Base-by-base conservation (phyloP, 2,797 vertebrate genomes). In the Hylomyscus alleni region DNA sequence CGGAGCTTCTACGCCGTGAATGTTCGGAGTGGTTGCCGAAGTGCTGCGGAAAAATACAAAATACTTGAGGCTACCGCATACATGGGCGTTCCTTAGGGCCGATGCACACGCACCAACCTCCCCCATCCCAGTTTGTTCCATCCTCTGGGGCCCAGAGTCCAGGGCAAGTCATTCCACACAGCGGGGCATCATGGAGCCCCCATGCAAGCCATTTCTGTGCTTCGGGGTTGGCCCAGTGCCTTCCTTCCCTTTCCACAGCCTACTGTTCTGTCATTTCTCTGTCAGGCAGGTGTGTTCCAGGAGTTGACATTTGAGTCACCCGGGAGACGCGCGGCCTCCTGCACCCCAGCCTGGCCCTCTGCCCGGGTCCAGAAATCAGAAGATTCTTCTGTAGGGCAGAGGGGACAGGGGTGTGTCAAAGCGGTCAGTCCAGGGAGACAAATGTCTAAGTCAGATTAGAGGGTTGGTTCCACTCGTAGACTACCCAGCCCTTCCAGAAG, bases 11-110 rank as follows among this genome's bases (percentile, higher is more conserved):
- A 1, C 0, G 22, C 19, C 65, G 75, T 8, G 15, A 34, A 73
- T 56, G 50, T 50, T 31, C 37, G 50, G 4, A 44, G 60, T 12
- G 60, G 17, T 15, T 4, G 14, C n/a, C 26, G 40, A 62, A 44
- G 34, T 20, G 4, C 26, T 54, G 2, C 4, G 50, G 29, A 29
- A 12, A 75, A 62, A 50, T 9, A 20, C 37, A 58, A 24, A 24
- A 44, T 17, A 3, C 37, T 58, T 8, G 19, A 31, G 11, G 1
- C 2, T 19, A 20, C 6, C 4, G 2, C 50, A 56, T 56, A 37
- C 7, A 9, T 2, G 19, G 9, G 24, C 0, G 1, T 26, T 7
- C 2, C 0, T 47, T 24, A 20, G 77, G 81, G 62, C 50, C 6
- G 58, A 52, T 52, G 37, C n/a, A 3, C 26, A 37, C 56, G 58